A percentile compares a stretch with the other conserved stretches of the same genome.
Conservation (phyloP, 2,888 invertebrate genomes). For the Saturnia japonica region DNA sequence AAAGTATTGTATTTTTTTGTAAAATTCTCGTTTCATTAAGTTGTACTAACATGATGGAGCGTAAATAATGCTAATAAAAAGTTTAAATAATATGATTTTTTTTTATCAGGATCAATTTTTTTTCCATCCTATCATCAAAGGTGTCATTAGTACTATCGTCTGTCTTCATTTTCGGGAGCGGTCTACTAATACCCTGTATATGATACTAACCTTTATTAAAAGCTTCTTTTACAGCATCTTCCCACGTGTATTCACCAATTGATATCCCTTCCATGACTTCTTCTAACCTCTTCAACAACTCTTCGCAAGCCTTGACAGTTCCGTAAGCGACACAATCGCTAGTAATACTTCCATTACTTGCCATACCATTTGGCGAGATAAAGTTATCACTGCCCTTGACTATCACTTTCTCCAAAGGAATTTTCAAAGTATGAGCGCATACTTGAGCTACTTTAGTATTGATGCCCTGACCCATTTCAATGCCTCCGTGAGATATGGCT, state of each 20-base stretch:
- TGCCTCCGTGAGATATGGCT: constrained; percentile 85
- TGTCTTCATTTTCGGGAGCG: too few relatives aligned
- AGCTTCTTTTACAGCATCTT: constrained; percentile 76
- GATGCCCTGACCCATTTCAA: constrained; percentile 90
- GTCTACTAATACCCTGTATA: too few relatives aligned
- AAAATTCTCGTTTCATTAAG: too few relatives aligned
- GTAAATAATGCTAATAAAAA: too few relatives aligned
- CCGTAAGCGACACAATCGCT: constrained; percentile 86
- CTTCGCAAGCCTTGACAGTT: constrained; percentile 76
- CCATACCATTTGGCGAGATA: constrained; percentile 84
- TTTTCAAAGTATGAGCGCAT: constrained; percentile 85
- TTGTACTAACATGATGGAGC: too few relatives aligned
- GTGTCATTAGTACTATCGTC: too few relatives aligned
- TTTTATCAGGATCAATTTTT: too few relatives aligned
- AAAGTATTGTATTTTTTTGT: too few relatives aligned
- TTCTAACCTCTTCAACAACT: constrained; percentile 69
- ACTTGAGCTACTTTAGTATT: constrained; percentile 86
- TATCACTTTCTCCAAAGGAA: constrained; percentile 81
- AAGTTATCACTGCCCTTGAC: constrained; percentile 86
- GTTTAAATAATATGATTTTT: too few relatives aligned
- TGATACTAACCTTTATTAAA: constrained; percentile 53
- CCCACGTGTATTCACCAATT: constrained; percentile 70
- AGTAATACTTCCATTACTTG: constrained; percentile 87
- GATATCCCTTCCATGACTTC: constrained; percentile 59
- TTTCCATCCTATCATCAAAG: too few relatives aligned